Conservation (phyloP, 2,113 vertebrate genomes). For the Enhydra lutris region DNA sequence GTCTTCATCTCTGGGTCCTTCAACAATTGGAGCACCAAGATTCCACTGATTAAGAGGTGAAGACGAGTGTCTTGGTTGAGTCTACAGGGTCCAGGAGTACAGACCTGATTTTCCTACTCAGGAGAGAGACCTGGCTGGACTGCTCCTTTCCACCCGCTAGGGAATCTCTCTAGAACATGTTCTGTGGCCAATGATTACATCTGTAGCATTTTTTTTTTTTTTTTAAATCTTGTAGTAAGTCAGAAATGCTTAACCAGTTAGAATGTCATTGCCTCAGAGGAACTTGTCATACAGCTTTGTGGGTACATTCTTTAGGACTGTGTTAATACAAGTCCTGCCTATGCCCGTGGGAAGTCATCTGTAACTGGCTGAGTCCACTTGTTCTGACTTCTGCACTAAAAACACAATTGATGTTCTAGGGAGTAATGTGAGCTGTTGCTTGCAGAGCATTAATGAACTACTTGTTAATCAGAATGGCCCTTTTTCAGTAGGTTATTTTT, state of each 20-base stretch:
- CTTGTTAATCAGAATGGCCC: background rate
- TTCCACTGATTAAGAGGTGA: conserved; percentile 97
- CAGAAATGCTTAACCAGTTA: background rate
- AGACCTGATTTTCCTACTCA: background rate
- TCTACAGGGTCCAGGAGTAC: background rate
- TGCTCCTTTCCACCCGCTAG: background rate
- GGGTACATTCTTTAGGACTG: background rate
- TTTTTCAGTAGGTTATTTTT: background rate
- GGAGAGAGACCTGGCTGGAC: background rate
- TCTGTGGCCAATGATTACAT: background rate
- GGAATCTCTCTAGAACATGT: background rate
- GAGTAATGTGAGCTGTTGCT: background rate
- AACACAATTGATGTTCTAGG: background rate
- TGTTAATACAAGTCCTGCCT: background rate
- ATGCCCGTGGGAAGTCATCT: background rate
- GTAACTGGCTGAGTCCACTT: background rate
- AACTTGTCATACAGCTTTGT: background rate
- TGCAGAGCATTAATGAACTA: background rate
- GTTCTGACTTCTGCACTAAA: background rate
- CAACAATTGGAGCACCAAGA: conserved; percentile 96
- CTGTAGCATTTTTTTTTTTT: background rate
- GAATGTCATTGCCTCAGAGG: background rate
- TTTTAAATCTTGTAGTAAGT: background rate
- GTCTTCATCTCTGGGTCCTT: conserved; percentile 97
- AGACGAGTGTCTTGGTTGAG: background rate